phyloP scores from a whole-genome alignment of 2,888 invertebrate species.

The Nephrotoma guestfalica region DNA sequence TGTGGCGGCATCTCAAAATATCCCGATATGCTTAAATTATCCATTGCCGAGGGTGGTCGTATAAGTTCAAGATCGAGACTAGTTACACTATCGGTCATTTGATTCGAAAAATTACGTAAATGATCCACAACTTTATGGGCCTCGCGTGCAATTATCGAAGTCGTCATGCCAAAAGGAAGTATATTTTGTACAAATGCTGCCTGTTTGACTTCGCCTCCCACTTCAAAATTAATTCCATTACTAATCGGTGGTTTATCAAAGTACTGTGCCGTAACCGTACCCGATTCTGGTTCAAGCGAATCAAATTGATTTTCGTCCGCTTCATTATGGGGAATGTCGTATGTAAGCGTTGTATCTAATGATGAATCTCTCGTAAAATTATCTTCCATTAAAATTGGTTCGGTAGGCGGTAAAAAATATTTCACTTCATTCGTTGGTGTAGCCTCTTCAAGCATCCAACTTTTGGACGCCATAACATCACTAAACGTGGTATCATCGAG shows the following conservation, averaged over 20 bases:
- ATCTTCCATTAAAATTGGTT: neutral
- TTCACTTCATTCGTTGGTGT: constrained; percentile 24
- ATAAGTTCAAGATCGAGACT: constrained; percentile 60
- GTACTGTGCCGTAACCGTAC: constrained; percentile 16
- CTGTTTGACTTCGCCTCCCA: constrained; percentile 27
- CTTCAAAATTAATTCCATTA: constrained; percentile 20
- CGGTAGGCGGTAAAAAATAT: neutral
- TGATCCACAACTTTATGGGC: constrained; percentile 52
- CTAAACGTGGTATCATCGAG: constrained; percentile 33
- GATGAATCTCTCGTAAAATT: neutral
- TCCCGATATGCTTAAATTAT: constrained; percentile 42
- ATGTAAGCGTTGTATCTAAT: constrained; percentile 5
- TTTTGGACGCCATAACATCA: constrained; percentile 8
- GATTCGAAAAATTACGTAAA: constrained; percentile 23
- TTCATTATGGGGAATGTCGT: constrained; percentile 10
- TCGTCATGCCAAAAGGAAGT: constrained; percentile 43
- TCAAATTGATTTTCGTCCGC: constrained; percentile 9
- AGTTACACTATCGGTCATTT: constrained; percentile 42
- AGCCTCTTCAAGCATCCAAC: constrained; percentile 19
- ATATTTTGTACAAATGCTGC: neutral
- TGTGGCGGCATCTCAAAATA: constrained; percentile 34
- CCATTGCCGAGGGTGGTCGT: constrained; percentile 64
- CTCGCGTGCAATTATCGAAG: constrained; percentile 58
- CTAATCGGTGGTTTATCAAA: neutral
- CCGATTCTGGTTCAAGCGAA: constrained; percentile 23